A percentile compares a stretch with the other conserved stretches of the same genome.
These are phyloP conservation scores for Pteronura brasiliensis DNA, from an alignment of 2,113 vertebrate species.

Conservation along the genomic window DNA sequence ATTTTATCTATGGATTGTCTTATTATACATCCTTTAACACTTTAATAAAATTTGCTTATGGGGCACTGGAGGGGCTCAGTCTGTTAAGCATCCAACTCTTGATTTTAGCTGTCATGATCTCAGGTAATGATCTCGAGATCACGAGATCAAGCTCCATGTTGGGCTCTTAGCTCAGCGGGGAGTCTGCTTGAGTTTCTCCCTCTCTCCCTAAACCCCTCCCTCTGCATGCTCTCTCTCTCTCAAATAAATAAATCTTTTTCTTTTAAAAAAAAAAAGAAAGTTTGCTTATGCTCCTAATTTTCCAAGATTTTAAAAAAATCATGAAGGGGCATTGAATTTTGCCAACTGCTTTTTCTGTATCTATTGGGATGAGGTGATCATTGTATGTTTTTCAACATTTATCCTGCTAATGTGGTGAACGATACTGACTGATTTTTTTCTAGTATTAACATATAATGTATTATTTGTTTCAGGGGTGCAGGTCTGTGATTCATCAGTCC, in stretches of 20 bases:
- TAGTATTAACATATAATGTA: too few species aligned
- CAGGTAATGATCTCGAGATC: not conserved
- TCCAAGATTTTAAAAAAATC: not conserved
- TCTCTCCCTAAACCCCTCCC: not conserved
- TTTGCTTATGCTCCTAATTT: too few species aligned
- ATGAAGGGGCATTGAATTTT: not conserved
- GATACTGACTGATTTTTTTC: not conserved
- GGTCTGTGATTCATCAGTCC: too few species aligned
- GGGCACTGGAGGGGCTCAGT: not conserved
- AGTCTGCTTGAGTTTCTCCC: too few species aligned
- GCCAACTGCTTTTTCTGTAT: not conserved
- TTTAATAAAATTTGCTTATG: not conserved
- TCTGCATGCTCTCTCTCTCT: not conserved
- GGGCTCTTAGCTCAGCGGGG: not conserved
- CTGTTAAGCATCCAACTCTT: not conserved
- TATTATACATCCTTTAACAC: not conserved
- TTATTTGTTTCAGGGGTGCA: too few species aligned
- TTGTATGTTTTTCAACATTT: not conserved
- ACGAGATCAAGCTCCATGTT: not conserved
- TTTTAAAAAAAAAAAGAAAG: not conserved
- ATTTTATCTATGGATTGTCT: not conserved
- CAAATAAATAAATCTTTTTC: not conserved
- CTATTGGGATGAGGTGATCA: not conserved
- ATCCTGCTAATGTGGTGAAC: not conserved
- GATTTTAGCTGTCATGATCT: not conserved